Evolutionary conservation across 1,140 invertebrate species (phyloP).

Genomic region (Asbolus verrucosus): DNA sequence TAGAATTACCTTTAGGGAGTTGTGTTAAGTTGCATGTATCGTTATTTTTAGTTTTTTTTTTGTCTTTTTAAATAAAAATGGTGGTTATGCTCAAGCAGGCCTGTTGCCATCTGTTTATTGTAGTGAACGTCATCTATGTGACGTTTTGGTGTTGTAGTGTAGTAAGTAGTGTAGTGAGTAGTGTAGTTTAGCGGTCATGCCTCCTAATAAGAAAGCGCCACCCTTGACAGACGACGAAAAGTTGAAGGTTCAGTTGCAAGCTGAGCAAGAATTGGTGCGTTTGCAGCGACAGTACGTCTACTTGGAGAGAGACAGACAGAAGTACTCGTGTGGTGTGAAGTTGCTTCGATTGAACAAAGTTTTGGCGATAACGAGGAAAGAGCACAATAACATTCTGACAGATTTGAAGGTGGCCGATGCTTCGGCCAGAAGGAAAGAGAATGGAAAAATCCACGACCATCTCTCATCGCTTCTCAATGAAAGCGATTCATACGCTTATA

Average conservation of each 20-base stretch:
- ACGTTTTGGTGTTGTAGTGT: conserved; percentile 2
- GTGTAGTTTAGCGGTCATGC: conserved; percentile 7
- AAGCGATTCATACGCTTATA: neutral
- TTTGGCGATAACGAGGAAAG: neutral
- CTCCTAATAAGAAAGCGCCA: neutral
- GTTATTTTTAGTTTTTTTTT: too few relatives aligned
- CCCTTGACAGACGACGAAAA: conserved; percentile 16
- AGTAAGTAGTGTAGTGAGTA: neutral
- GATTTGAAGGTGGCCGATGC: conserved; percentile 6
- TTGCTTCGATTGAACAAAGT: neutral
- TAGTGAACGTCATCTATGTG: conserved; percentile 6
- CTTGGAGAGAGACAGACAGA: conserved; percentile 2
- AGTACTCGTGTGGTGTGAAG: neutral
- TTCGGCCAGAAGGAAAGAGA: neutral
- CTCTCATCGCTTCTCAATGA: too few relatives aligned
- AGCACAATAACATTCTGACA: neutral
- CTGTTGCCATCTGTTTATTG: neutral
- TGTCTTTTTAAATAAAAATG: too few relatives aligned
- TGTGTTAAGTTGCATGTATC: too few relatives aligned
- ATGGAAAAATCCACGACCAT: too few relatives aligned
- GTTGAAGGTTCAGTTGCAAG: conserved; percentile 2
- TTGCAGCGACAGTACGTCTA: conserved; percentile 2
- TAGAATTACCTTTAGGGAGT: too few relatives aligned
- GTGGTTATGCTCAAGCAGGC: too few relatives aligned
- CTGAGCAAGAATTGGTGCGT: conserved; percentile 4